phyloP scores from a whole-genome alignment of 2,797 vertebrate species.

The Simalia tracyae region DNA sequence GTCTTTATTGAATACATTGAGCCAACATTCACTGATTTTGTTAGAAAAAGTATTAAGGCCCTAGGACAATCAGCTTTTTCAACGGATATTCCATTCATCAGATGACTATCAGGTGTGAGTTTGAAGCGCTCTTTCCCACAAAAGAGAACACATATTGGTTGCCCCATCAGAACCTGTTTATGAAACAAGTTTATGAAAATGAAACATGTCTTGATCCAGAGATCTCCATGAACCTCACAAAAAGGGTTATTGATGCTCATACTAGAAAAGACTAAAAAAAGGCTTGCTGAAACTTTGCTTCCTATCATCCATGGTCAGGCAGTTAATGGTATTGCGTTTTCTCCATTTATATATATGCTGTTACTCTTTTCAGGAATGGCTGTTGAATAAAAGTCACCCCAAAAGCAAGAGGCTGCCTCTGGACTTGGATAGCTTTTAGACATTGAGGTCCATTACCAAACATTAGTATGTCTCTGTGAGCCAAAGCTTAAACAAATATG shows the following conservation, averaged over 20 bases:
- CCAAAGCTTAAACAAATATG: not conserved
- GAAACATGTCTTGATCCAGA: not conserved
- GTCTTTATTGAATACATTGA: not conserved
- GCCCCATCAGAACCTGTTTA: not conserved
- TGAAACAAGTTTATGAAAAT: not conserved
- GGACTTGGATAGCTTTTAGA: not conserved
- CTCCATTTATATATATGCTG: not conserved
- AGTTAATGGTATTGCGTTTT: not conserved
- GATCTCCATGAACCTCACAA: not conserved
- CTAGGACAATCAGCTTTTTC: not conserved
- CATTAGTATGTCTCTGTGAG: not conserved
- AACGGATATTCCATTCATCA: not conserved
- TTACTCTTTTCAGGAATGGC: not conserved
- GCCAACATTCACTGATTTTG: not conserved
- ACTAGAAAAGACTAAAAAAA: not conserved
- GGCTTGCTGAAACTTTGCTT: not conserved
- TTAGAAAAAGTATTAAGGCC: not conserved
- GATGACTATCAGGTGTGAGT: not conserved
- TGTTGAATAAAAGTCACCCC: not conserved
- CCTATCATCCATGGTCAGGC: not conserved
- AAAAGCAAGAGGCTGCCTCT: not conserved
- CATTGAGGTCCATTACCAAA: not conserved
- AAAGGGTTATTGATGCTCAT: not conserved
- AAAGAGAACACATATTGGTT: not conserved
- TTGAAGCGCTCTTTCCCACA: not conserved